Evolutionary conservation across 1,140 invertebrate genomes (phyloP), one percentile per base, ranked within the genome.

Genomic region (Mactra quadrangularis): DNA sequence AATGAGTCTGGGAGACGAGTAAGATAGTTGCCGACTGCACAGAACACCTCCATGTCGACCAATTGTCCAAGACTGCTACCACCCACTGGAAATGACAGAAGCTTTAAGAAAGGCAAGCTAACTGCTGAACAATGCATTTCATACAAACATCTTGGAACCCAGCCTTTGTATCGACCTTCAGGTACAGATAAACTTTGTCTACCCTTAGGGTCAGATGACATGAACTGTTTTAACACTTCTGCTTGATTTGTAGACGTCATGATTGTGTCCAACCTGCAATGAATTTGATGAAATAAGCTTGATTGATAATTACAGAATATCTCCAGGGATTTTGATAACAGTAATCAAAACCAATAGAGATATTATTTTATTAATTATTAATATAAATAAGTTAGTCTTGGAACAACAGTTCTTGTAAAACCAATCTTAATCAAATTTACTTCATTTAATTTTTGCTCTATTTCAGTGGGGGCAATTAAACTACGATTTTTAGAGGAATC

Each of bases 151-250:
- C 87, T 76, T 17, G 90, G 90, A 4, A 91, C 83, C 90, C 90
- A 91, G 41, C 90, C 90, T 55, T 90, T 90, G 82, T 86, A 91
- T 9, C 87, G 83, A n/a, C 90, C 90, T 53, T 90, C 90, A 11
- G 89, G 89, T 13, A 91, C 86, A n/a, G 50, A n/a, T 29, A 91
- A 77, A 2, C 78, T 66, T 52, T 78, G 71, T 50, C 77, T 71
- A 2, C 85, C 87, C 50, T 88, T 85, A 1, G 59, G 76, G 15
- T 85, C 83, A 22, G 31, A 75, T 19, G 64, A 64, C 22, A 90
- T 59, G 70, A 87, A 88, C 68, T 88, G 85, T 74, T 83, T 83
- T 47, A 87, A 74, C 0, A 82, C 64, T 50, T 89, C 87, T 19
- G 85, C 53, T 19, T 59, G 72, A n/a, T 60, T 76, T 17, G 53